phyloP scores from a whole-genome alignment of 2,888 invertebrate species.

The Cancer borealis region DNA sequence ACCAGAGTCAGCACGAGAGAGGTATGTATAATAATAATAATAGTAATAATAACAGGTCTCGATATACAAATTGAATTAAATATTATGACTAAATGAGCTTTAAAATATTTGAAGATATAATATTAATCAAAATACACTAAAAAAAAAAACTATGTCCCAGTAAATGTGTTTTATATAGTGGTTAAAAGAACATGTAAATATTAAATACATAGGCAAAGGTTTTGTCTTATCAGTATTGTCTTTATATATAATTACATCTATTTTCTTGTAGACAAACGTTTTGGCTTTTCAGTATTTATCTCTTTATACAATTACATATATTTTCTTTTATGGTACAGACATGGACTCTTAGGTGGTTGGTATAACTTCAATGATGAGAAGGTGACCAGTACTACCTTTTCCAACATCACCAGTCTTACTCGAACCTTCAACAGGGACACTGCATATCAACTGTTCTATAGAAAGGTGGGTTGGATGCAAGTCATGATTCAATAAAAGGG shows the following conservation, averaged over 20 bases:
- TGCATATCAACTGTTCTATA: conserved; percentile 74
- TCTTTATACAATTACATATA: background rate
- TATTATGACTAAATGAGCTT: too few relatives aligned
- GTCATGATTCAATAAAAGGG: too few relatives aligned
- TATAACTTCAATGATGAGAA: conserved; percentile 76
- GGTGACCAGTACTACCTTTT: conserved; percentile 71
- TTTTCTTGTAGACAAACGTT: too few relatives aligned
- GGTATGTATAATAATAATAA: conserved; percentile 44
- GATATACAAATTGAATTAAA: background rate
- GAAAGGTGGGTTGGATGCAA: conserved; percentile 56
- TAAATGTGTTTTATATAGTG: too few relatives aligned
- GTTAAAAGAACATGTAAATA: background rate
- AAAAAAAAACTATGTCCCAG: too few relatives aligned
- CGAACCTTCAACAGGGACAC: conserved; percentile 73
- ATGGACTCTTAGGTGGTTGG: conserved; percentile 69
- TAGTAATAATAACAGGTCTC: background rate
- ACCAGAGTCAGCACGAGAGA: conserved; percentile 57
- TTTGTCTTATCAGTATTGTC: too few relatives aligned
- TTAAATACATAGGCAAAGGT: background rate
- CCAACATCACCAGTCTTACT: conserved; percentile 69
- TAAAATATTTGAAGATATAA: too few relatives aligned
- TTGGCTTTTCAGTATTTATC: background rate
- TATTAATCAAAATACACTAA: too few relatives aligned
- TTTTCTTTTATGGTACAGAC: conserved; percentile 31
- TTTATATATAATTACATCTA: too few relatives aligned